Evolutionary conservation across 2,888 invertebrate genomes (phyloP), one percentile per base, ranked within the genome.

Genomic region (Schrankia costaestrigalis): DNA sequence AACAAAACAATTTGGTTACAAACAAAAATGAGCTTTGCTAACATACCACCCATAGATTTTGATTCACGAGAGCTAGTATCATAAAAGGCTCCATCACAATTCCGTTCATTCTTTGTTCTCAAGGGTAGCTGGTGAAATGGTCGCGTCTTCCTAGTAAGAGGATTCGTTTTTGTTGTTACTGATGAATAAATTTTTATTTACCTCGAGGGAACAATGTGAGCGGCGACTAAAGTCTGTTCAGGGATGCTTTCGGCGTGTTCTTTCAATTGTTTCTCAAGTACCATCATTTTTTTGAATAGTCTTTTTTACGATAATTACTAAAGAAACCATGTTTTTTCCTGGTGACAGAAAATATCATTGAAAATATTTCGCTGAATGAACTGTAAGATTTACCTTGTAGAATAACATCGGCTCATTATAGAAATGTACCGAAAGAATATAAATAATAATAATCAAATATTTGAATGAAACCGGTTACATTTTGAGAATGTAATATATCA

Each of bases 81-180:
- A 63, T 62, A 70, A 73, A 76, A 69, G 64, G 47, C 35, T 46
- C 49, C 53, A 49, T 50, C 52, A 78, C 81, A 78, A 82, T 54
- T 51, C 63, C 57, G 62, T 70, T 62, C 52, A 46, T 45, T 63
- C 59, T 70, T 75, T 82, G 78, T 79, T 71, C 71, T 61, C 43
- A 49, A 56, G 65, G 70, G 66, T 66, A 60, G 67, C 47, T 68
- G 63, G 67, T 65, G 67, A 72, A 75, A 73, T 69, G 63, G 65
- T 56, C 56, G 61, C 55, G 59, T 66, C 73, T 79, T 78, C 77
- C 58, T 48, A 66, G 74, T 73, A 76, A 74, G 56, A 67, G 65
- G 62, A 66, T 61, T 56, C 63, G 53, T 68, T 75, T 78, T 78
- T 78, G 71, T 79, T 70, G 62, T 67, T 67, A 54, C 57, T 70